phyloP scores from a whole-genome alignment of 2,113 vertebrate species.

The Paramormyrops kingsleyae region DNA sequence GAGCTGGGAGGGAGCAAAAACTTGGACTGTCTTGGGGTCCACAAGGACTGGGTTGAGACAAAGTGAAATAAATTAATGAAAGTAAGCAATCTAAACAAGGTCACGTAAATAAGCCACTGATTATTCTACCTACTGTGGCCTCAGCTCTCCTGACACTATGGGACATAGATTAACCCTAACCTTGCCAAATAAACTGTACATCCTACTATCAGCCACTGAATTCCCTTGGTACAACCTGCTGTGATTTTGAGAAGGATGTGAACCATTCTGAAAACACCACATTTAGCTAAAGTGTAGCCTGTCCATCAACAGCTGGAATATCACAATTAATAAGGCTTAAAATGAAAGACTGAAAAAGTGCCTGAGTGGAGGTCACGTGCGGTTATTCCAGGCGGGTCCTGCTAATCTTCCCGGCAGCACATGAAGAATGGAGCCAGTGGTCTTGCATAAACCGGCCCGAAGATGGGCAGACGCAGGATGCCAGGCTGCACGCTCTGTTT shows the following conservation, averaged over 20 bases:
- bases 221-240: neutral
- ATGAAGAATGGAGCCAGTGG: neutral
- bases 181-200: neutral
- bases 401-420: neutral
- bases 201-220: neutral
- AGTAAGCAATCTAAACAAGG: neutral
- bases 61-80: neutral
- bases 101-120: neutral
- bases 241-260: neutral
- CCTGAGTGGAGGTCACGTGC: neutral
- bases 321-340: neutral
- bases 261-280: neutral
- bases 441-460: slow-evolving; percentile 26
- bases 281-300: neutral
- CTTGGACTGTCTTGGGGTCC: neutral
- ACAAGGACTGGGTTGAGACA: neutral
- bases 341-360: neutral
- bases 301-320: neutral
- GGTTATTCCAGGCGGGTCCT: neutral
- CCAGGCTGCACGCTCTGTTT: slow-evolving; percentile 46
- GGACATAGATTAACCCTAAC: neutral
- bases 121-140: neutral
- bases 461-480: neutral
- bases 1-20: neutral
- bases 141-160: neutral